phyloP scores from a whole-genome alignment of 2,113 vertebrate genomes.

The Pterocles gutturalis region DNA sequence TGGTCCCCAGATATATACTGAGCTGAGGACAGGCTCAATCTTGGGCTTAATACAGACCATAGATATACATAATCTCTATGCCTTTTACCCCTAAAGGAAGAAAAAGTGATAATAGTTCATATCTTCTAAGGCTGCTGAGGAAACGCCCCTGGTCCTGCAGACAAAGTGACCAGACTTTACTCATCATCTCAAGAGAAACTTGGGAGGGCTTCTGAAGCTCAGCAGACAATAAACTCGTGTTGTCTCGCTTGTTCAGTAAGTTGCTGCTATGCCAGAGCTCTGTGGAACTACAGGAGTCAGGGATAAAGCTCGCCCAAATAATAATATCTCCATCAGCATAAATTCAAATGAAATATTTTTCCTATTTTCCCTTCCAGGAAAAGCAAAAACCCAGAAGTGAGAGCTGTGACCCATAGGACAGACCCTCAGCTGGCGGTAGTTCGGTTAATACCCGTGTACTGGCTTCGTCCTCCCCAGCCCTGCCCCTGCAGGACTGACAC shows the following conservation, averaged over 20 bases:
- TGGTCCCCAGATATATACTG: neutral
- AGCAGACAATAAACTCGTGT: neutral
- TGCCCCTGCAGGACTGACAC: neutral
- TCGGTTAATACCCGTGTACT: neutral
- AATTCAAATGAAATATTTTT: neutral
- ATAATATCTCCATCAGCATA: neutral
- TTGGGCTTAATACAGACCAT: neutral
- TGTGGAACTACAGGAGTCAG: neutral
- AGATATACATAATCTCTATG: neutral
- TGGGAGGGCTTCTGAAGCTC: neutral
- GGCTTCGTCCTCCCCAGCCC: neutral
- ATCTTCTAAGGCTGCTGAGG: neutral
- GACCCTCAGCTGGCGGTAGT: neutral
- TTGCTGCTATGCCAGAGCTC: neutral
- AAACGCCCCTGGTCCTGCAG: neutral
- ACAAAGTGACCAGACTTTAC: neutral
- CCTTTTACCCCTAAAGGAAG: neutral
- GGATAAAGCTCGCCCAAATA: neutral
- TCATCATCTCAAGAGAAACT: neutral
- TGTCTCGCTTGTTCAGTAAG: neutral
- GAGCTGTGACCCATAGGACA: fast-evolving
- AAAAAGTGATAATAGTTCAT: neutral
- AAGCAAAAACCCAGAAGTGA: neutral
- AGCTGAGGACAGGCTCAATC: neutral
- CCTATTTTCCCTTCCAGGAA: neutral